These are phyloP conservation scores for Lacanobia wlatinum DNA, from an alignment of 2,888 invertebrate genomes.

Conservation along the genomic window DNA sequence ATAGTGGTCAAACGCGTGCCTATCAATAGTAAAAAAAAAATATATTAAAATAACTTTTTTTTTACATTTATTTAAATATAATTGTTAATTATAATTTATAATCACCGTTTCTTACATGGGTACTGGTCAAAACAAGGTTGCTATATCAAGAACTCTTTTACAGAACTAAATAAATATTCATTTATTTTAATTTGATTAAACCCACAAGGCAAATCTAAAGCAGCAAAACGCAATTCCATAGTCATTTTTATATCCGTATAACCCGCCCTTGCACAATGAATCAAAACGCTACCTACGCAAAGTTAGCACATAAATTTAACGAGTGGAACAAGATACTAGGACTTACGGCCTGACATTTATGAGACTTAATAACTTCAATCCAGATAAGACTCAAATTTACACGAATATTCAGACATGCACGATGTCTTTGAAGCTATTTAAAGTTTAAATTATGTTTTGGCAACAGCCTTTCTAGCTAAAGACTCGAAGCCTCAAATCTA, in stretches of 20 bases:
- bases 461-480: background rate
- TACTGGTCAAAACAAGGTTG: too few species aligned
- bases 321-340: conserved; percentile 53
- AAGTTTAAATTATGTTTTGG: conserved; percentile 42
- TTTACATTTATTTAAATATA: too few species aligned
- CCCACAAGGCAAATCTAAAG: background rate
- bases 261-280: conserved; percentile 38
- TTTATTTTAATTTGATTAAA: background rate
- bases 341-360: conserved; percentile 61
- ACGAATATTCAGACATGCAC: conserved; percentile 25
- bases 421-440: conserved; percentile 15
- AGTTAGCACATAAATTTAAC: conserved; percentile 66
- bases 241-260: conserved; percentile 19
- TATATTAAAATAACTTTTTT: too few species aligned
- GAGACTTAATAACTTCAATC: conserved; percentile 61
- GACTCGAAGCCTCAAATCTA: background rate
- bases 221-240: background rate
- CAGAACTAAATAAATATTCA: background rate
- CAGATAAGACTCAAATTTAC: conserved; percentile 57
- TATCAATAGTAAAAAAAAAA: too few species aligned
- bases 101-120: too few species aligned
- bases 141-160: background rate
- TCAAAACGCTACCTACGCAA: conserved; percentile 55
- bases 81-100: too few species aligned
- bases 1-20: too few species aligned